A percentile compares a stretch with the other conserved stretches of the same genome.
These are phyloP conservation scores for Anisognathus igniventris DNA, from an alignment of 2,797 vertebrate species.

Conservation along the genomic window DNA sequence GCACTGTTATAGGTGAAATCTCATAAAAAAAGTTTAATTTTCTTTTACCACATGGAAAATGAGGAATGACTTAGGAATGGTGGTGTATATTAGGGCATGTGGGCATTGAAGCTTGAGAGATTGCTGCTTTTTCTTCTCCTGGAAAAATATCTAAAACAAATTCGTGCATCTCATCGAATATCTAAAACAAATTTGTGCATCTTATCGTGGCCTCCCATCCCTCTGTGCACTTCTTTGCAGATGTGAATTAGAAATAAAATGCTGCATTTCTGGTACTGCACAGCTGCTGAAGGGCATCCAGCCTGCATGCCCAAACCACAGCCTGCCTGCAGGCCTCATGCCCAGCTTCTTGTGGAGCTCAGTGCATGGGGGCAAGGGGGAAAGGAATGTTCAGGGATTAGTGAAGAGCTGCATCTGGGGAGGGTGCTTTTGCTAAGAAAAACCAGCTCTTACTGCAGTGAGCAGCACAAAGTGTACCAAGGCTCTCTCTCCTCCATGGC, in stretches of 20 bases:
- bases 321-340: background rate
- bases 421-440: background rate
- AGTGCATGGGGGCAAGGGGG: rapidly evolving
- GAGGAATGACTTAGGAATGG: background rate
- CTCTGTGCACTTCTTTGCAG: background rate
- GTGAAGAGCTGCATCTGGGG: background rate
- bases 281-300: background rate
- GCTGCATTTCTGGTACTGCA: background rate
- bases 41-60: background rate
- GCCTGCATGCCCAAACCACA: background rate
- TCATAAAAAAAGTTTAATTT: rapidly evolving
- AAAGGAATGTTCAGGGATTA: background rate
- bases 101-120: background rate
- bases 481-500: rapidly evolving
- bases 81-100: background rate
- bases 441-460: rapidly evolving
- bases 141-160: background rate
- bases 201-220: background rate
- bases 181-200: no score
- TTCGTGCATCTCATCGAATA: background rate
- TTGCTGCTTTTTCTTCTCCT: background rate
- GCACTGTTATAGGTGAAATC: background rate
- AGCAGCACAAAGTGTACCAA: background rate
- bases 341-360: background rate
- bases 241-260: background rate